Evolutionary conservation across 2,113 vertebrate genomes (phyloP), one percentile per base, ranked within the genome.

Genomic region (Entosphenus tridentatus): DNA sequence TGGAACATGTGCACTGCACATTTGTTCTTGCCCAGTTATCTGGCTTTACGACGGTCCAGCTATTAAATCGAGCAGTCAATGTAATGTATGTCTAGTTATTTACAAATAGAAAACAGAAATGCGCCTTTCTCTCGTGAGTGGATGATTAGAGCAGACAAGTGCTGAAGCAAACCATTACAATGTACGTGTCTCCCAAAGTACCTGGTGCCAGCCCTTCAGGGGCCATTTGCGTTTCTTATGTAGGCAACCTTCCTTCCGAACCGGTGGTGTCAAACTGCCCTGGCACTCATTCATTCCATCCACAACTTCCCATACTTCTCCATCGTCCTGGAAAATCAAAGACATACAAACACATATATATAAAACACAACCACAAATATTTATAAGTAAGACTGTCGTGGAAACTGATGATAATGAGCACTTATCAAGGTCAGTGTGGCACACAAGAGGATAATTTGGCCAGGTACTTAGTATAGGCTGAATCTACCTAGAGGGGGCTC

Each of bases 121-220:
- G 62, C n/a, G n/a, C 21, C 10, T n/a, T 11, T 21, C 21, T 21
- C n/a, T 8, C n/a, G 10, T n/a, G n/a, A 65, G 21, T 16, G n/a
- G n/a, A 65, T 9, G 21, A 16, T 11, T 9, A 16, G n/a, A n/a
- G 21, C 21, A 21, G 62, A 65, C 62, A 65, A 16, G n/a, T 21
- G 11, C 21, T 65, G n/a, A 65, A 21, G n/a, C n/a, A 65, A 65
- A 39, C 39, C 39, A 39, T 39, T 39, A 39, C 39, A 39, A 39
- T 39, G 1, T 39, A 7, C 5, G 5, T 39, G 2, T n/a, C n/a
- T 21, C 62, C 62, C n/a, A 21, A 21, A n/a, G n/a, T 65, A 65
- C 62, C 62, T 65, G n/a, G 62, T 65, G 62, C 62, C 62, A 65
- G 21, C 62, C 62, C 62, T 65, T 65, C 62, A 65, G 21, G n/a